These are phyloP conservation scores for Archilochus colubris DNA, from an alignment of 2,113 vertebrate genomes.

Conservation along the genomic window DNA sequence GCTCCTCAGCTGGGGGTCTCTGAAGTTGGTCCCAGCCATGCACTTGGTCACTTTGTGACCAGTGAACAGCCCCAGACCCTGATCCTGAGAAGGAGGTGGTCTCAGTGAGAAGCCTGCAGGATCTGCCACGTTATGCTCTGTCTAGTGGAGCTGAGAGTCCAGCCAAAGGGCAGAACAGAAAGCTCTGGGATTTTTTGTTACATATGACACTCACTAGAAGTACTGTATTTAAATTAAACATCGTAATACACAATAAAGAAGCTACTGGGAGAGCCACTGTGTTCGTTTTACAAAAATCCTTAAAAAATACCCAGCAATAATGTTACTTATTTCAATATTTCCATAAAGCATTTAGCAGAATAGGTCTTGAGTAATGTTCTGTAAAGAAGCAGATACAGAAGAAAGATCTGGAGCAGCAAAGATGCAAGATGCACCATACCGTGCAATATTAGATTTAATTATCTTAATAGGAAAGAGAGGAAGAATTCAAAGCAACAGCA, in stretches of 20 bases:
- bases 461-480: not conserved
- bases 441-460: not conserved
- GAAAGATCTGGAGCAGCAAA: not conserved
- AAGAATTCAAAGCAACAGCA: not conserved
- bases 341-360: not conserved
- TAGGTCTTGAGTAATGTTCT: not conserved
- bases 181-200: not conserved
- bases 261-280: not conserved
- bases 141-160: not conserved
- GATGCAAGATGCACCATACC: rapidly evolving
- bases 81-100: rapidly evolving
- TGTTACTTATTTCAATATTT: not conserved
- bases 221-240: not conserved
- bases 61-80: not conserved
- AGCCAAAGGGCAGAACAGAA: not conserved
- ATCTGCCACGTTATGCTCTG: rapidly evolving
- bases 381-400: not conserved
- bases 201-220: not conserved
- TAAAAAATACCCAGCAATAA: not conserved
- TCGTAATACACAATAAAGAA: not conserved
- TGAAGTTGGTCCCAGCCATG: not conserved
- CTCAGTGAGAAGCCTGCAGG: not conserved
- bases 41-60: not conserved
- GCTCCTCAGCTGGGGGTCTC: not conserved
- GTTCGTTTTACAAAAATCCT: not conserved